Evolutionary conservation across 2,797 vertebrate species (phyloP).

Genomic region (Siniperca scherzeri): DNA sequence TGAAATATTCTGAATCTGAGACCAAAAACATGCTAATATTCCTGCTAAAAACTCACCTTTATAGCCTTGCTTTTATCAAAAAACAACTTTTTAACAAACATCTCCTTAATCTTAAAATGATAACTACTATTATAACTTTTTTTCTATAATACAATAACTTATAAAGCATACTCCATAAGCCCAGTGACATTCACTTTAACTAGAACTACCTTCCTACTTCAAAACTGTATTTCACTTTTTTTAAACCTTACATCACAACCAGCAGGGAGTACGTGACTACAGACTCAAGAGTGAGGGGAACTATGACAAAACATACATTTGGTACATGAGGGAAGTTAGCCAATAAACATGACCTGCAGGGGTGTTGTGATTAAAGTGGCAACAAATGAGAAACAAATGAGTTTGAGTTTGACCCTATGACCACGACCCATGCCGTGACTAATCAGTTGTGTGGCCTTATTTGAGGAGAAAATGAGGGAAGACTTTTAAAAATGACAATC

Average conservation of each 20-base stretch:
- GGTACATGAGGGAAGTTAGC: conserved; percentile 45
- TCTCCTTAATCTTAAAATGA: too few species aligned
- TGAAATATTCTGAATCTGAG: background rate
- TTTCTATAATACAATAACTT: background rate
- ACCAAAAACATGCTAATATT: background rate
- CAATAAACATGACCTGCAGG: background rate
- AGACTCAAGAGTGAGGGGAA: conserved; percentile 19
- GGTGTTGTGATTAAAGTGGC: background rate
- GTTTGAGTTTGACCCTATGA: background rate
- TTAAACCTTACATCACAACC: background rate
- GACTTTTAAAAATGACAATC: background rate
- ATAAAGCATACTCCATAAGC: background rate
- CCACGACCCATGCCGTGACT: background rate
- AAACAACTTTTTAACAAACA: too few species aligned
- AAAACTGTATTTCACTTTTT: background rate
- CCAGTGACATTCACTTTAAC: background rate
- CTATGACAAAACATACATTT: conserved; percentile 18
- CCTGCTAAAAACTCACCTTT: too few species aligned
- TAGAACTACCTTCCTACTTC: background rate
- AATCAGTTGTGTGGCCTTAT: background rate
- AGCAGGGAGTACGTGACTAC: too few species aligned
- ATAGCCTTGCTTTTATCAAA: background rate
- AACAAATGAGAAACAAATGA: conserved; percentile 1
- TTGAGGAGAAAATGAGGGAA: background rate
- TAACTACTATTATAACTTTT: too few species aligned